These are phyloP conservation scores for Tiliqua scincoides DNA, from an alignment of 2,113 vertebrate species.

Conservation along the genomic window DNA sequence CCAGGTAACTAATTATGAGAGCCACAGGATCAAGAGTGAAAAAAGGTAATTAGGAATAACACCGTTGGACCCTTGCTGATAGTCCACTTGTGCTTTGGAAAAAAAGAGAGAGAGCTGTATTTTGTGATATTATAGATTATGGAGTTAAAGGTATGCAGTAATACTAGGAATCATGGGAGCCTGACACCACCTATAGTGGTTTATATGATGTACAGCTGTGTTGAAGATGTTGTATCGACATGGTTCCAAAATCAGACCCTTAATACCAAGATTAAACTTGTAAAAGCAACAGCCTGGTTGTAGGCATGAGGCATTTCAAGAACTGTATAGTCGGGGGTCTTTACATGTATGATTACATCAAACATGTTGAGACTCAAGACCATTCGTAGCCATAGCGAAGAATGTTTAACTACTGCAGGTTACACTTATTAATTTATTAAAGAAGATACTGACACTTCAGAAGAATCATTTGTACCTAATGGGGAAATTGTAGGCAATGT, in stretches of 20 bases:
- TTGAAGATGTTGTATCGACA: constrained; percentile 81
- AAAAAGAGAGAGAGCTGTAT: constrained; percentile 70
- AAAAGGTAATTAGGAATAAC: constrained; percentile 99
- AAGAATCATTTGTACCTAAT: constrained; percentile 42
- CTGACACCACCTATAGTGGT: constrained; percentile 80
- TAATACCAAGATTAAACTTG: constrained; percentile 80
- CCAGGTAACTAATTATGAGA: constrained; percentile 99
- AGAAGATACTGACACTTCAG: constrained; percentile 62
- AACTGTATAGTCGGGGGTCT: constrained; percentile 44
- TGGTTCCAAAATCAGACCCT: constrained; percentile 78
- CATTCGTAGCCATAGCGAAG: neutral
- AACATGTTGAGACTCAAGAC: constrained; percentile 35
- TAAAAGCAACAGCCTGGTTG: constrained; percentile 74
- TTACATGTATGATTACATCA: neutral
- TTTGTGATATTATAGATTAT: constrained; percentile 77
- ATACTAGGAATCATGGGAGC: constrained; percentile 79
- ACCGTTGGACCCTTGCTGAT: constrained; percentile 95
- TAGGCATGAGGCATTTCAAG: constrained; percentile 70
- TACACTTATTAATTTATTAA: constrained; percentile 62
- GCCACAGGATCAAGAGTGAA: constrained; percentile 98
- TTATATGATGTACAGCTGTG: constrained; percentile 84
- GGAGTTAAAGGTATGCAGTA: constrained; percentile 77
- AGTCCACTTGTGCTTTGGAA: constrained; percentile 85
- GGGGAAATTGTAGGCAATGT: constrained; percentile 32
- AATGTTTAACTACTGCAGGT: constrained; percentile 44